Percentiles rank a stretch among this genome's conserved stretches.
Conservation (phyloP, 2,888 invertebrate genomes). For the Hybos culiciformis region DNA sequence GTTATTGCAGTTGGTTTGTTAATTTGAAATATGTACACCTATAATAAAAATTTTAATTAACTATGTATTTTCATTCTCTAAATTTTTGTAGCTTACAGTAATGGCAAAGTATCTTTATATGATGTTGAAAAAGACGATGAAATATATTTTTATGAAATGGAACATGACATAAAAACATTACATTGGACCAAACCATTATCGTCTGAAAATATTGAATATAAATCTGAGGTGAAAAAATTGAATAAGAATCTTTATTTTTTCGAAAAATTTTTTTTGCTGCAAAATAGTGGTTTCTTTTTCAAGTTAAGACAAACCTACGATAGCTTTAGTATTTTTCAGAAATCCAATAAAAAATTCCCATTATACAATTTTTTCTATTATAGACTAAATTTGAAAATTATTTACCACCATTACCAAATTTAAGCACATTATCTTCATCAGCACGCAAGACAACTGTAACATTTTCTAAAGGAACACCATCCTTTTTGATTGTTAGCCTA, state of each 20-base stretch:
- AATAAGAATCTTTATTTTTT: neutral
- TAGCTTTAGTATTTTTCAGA: neutral
- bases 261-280: neutral
- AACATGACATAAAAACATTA: slow-evolving; percentile 54
- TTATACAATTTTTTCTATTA: slow-evolving; percentile 16
- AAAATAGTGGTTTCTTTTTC: neutral
- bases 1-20: slow-evolving; percentile 42
- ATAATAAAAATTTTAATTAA: neutral
- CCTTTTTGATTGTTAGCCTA: slow-evolving; percentile 67
- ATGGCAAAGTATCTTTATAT: slow-evolving; percentile 55
- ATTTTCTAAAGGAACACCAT: slow-evolving; percentile 51
- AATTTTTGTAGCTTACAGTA: slow-evolving; percentile 52
- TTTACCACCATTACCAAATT: slow-evolving; percentile 42
- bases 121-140: slow-evolving; percentile 78
- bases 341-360: neutral
- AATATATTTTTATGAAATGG: slow-evolving; percentile 49
- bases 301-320: neutral
- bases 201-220: slow-evolving; percentile 3
- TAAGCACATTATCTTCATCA: slow-evolving; percentile 41
- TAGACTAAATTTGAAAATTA: slow-evolving; percentile 43
- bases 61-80: too few species aligned
- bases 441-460: slow-evolving; percentile 36
- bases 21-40: neutral
- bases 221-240: neutral
- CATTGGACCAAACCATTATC: slow-evolving; percentile 47